phyloP scores from a whole-genome alignment of 2,888 invertebrate species.

The Aromia moschata region DNA sequence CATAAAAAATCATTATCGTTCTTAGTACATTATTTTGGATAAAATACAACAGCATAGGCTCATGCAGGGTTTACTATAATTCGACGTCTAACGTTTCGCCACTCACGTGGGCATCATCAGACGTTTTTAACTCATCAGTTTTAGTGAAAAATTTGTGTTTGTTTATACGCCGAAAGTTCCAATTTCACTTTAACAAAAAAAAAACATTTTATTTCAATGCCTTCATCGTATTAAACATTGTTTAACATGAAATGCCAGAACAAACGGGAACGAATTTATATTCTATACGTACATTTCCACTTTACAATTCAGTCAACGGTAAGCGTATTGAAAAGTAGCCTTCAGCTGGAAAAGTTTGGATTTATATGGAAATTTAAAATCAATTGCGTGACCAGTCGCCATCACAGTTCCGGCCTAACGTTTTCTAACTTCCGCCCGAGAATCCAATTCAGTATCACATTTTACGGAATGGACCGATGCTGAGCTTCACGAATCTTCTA shows the following conservation, averaged over 20 bases:
- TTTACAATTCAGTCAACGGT: constrained; percentile 50
- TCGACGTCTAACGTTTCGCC: too few relatives aligned
- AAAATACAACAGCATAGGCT: too few relatives aligned
- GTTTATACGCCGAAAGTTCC: too few relatives aligned
- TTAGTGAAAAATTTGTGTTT: too few relatives aligned
- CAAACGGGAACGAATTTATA: constrained; percentile 40
- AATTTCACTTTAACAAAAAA: too few relatives aligned
- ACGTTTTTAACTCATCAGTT: too few relatives aligned
- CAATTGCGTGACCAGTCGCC: constrained; percentile 57
- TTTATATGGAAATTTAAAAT: constrained; percentile 61
- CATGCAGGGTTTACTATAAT: too few relatives aligned
- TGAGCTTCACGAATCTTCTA: constrained; percentile 5
- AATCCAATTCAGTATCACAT: constrained; percentile 24
- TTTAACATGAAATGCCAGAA: constrained; percentile 10
- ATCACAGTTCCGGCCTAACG: constrained; percentile 51
- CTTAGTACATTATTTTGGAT: too few relatives aligned
- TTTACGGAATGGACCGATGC: constrained; percentile 20
- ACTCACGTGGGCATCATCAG: too few relatives aligned
- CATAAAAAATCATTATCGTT: too few relatives aligned
- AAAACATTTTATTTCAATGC: too few relatives aligned
- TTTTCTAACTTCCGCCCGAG: constrained; percentile 46
- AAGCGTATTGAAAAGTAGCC: constrained; percentile 51
- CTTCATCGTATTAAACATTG: too few relatives aligned
- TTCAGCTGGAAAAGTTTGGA: constrained; percentile 52
- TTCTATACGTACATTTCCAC: constrained; percentile 43